Evolutionary conservation across 1,140 invertebrate species (phyloP).

Genomic region (Drosophila teissieri): DNA sequence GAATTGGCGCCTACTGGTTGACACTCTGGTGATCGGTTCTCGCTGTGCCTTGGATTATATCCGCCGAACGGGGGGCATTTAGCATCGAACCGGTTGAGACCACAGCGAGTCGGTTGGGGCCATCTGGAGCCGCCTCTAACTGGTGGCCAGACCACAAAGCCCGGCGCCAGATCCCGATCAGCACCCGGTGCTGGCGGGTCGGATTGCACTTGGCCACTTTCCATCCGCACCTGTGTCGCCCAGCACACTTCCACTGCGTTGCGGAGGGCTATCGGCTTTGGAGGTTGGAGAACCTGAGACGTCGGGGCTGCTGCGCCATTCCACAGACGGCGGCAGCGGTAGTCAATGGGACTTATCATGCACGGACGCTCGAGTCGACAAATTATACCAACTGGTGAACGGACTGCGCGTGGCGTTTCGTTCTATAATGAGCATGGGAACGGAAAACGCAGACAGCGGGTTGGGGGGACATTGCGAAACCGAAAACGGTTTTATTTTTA

Average conservation of each 20-base stretch:
- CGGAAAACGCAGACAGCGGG: slow-evolving; percentile 42
- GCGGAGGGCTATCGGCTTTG: slow-evolving; percentile 19
- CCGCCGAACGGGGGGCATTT: slow-evolving; percentile 5
- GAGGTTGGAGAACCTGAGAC: slow-evolving; percentile 9
- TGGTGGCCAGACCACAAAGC: slow-evolving; percentile 15
- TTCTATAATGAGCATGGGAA: slow-evolving; percentile 79
- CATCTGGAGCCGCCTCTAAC: slow-evolving; percentile 35
- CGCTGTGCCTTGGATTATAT: slow-evolving; percentile 4
- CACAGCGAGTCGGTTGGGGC: slow-evolving; percentile 57
- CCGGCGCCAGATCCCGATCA: neutral
- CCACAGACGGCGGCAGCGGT: slow-evolving; percentile 15
- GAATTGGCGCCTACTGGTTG: too few species aligned
- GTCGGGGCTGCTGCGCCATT: slow-evolving; percentile 57
- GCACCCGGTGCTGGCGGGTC: slow-evolving; percentile 5
- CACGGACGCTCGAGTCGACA: slow-evolving; percentile 24
- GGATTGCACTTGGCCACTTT: slow-evolving; percentile 39
- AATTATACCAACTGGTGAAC: slow-evolving; percentile 41
- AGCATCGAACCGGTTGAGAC: slow-evolving; percentile 60
- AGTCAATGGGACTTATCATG: slow-evolving; percentile 55
- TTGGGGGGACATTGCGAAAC: slow-evolving; percentile 57
- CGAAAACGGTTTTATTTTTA: slow-evolving; percentile 73
- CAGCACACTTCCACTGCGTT: slow-evolving; percentile 41
- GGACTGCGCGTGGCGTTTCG: slow-evolving; percentile 64
- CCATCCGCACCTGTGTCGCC: slow-evolving; percentile 23
- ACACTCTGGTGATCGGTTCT: neutral